Evolutionary conservation across 2,113 vertebrate species (phyloP).

Genomic region (Calyptomena viridis): DNA sequence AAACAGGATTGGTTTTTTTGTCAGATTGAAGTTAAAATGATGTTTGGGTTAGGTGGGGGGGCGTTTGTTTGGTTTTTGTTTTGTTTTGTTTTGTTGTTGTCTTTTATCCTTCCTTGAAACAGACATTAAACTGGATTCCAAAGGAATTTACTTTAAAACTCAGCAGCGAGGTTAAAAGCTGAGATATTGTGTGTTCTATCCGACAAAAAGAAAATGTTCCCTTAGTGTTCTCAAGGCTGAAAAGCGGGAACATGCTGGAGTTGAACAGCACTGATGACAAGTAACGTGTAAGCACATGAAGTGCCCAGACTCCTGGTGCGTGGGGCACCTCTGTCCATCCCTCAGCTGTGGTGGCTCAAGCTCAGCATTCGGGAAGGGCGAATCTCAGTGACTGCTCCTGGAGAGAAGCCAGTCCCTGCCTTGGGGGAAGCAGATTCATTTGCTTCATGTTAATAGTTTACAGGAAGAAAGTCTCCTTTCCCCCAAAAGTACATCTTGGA

Average conservation of each 20-base stretch:
- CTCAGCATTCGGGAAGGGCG: not conserved
- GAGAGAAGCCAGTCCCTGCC: not conserved
- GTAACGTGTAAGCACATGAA: fast-evolving
- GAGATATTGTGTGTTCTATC: not conserved
- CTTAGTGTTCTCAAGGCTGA: not conserved
- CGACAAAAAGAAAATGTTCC: not conserved
- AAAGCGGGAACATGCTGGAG: not conserved
- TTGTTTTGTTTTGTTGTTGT: not conserved
- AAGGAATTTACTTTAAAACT: not conserved
- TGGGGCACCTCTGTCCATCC: not conserved
- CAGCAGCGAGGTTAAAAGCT: not conserved
- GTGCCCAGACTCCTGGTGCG: not conserved
- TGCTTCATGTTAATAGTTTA: not conserved
- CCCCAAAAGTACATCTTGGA: not conserved
- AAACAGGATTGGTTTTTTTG: not conserved
- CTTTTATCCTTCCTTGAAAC: not conserved
- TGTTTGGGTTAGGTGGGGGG: not conserved
- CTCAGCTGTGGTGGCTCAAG: fast-evolving
- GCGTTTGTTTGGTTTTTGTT: too few relatives aligned
- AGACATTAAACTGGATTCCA: not conserved
- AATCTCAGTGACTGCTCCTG: not conserved
- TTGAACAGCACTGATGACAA: not conserved
- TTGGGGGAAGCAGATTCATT: not conserved
- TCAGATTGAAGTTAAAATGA: not conserved
- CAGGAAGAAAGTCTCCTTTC: not conserved